Evolutionary conservation across 2,113 vertebrate genomes (phyloP), one percentile per base, ranked within the genome.

Genomic region (Cynoglossus semilaevis): DNA sequence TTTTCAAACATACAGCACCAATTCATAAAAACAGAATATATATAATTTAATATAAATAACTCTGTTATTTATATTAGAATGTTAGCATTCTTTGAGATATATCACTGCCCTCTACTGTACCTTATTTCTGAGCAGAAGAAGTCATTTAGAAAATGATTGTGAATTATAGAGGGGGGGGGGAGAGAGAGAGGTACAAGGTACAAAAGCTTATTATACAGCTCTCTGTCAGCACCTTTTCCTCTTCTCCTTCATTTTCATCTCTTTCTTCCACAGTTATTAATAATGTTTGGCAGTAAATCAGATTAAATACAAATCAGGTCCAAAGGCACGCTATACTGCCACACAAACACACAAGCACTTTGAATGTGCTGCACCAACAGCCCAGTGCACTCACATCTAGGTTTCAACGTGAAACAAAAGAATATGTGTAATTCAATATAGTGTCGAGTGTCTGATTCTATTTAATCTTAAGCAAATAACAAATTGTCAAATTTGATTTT

Each of bases 221-320:
- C 70, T 83, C 81, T 76, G 75, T 86, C 87, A 82, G 79, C 80
- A 80, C 68, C 77, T 71, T 66, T 59, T 42, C 70, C 51, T 65
- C 42, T 60, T 72, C 57, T 52, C 53, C 62, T 72, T 76, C 69
- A 66, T 65, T 69, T 75, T 71, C 57, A 67, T 63, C 76, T 63
- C 74, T 47, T 68, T 65, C 67, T 67, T 74, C 78, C 68, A 77
- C 76, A 77, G 75, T 61, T 80, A 85, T 88, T 88, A 88, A 86
- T 88, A 88, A 81, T 68, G 73, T 57, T 29, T 81, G 81, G 73
- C 77, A 81, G 63, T 69, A 70, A 76, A 85, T 86, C 76, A 81
- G 83, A 88, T 89, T 81, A 88, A 80, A 77, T 50, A 80, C 48
- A 76, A 74, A 64, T 55, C 67, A 65, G 58, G 54, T 79, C 54